These are phyloP conservation scores for Hyperopisus bebe DNA, from an alignment of 2,113 vertebrate species.

Conservation along the genomic window DNA sequence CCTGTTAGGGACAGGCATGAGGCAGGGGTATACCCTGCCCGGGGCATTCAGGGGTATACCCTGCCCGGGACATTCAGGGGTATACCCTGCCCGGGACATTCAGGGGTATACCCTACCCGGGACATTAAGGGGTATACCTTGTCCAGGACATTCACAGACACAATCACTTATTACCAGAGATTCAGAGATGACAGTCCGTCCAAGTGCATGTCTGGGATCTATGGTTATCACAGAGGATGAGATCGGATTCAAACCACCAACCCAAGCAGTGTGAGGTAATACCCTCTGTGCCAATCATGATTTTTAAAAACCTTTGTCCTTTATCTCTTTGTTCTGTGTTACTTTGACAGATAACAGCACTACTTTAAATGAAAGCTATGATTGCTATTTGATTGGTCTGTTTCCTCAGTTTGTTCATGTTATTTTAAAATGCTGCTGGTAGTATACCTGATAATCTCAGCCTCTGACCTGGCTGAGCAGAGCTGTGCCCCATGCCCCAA, in stretches of 20 bases:
- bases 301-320: not conserved
- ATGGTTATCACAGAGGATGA: not conserved
- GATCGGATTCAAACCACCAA: not conserved
- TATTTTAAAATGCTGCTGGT: not conserved
- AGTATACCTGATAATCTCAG: conserved; percentile 42
- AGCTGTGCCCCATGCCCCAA: conserved; percentile 39
- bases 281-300: not conserved
- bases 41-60: not conserved
- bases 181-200: not conserved
- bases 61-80: not conserved
- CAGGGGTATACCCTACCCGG: not conserved
- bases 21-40: not conserved
- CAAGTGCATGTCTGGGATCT: not conserved
- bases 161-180: not conserved
- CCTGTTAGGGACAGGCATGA: not conserved
- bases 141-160: not conserved
- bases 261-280: not conserved
- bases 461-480: conserved; percentile 52
- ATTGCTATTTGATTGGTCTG: conserved; percentile 13
- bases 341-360: not conserved
- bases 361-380: conserved; percentile 19
- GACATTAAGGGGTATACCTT: not conserved
- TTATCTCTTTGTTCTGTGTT: not conserved
- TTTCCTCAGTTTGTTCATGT: conserved; percentile 13
- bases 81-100: not conserved